Conservation (phyloP, 2,888 invertebrate species). For the Pecten maximus region DNA sequence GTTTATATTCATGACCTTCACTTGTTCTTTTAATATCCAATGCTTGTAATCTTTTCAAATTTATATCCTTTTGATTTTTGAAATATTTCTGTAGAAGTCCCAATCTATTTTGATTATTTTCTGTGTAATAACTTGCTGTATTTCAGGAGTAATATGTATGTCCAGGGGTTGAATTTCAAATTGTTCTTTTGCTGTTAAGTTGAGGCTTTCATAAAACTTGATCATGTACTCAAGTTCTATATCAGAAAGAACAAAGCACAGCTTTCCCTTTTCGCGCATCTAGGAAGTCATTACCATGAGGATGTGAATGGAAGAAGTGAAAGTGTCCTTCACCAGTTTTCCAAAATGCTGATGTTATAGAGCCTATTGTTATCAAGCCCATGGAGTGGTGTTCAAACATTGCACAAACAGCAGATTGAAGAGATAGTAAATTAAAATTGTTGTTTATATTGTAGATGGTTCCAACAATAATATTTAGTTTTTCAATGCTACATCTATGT, state of each 20-base stretch:
- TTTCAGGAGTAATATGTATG: not conserved
- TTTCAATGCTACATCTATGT: not conserved
- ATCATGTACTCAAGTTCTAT: not conserved
- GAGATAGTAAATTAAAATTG: not conserved
- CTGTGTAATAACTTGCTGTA: not conserved
- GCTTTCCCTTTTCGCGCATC: not conserved
- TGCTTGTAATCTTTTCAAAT: too few species aligned
- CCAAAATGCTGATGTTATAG: not conserved
- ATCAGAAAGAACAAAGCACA: not conserved
- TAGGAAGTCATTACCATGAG: not conserved
- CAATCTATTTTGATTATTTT: not conserved
- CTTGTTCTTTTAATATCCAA: too few species aligned
- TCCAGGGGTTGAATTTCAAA: not conserved
- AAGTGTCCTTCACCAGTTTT: not conserved
- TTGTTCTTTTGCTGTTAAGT: not conserved
- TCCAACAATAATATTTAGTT: not conserved
- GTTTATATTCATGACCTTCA: too few species aligned
- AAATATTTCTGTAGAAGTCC: not conserved
- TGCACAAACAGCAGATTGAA: not conserved
- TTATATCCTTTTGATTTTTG: not conserved
- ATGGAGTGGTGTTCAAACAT: not conserved
- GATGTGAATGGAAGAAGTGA: not conserved
- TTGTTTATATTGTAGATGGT: not conserved
- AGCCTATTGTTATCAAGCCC: not conserved
- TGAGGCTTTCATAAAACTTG: not conserved